These are phyloP conservation scores for Pilophorus perplexus DNA, from an alignment of 2,888 invertebrate species.

Conservation along the genomic window DNA sequence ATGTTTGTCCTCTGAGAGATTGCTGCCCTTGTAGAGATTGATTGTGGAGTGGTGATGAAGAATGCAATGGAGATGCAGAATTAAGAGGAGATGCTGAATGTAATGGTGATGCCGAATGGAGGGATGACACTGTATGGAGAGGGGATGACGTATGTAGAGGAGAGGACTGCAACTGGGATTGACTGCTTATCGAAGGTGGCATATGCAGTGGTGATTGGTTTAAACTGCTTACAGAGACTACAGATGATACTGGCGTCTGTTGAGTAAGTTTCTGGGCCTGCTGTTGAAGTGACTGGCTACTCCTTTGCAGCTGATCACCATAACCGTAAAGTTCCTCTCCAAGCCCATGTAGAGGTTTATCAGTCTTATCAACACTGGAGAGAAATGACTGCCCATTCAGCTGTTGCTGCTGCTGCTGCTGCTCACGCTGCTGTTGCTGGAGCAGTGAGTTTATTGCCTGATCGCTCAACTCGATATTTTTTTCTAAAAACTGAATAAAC, in stretches of 20 bases:
- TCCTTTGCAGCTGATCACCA: constrained; percentile 47
- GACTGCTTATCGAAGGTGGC: constrained; percentile 25
- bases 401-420: constrained; percentile 53
- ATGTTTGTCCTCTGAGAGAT: not conserved
- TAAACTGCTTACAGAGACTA: not conserved
- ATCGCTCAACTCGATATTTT: constrained; percentile 46
- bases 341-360: constrained; percentile 31
- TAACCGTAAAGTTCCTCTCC: constrained; percentile 43
- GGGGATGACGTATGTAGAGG: constrained; percentile 17
- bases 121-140: not conserved
- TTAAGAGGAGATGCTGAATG: constrained; percentile 10
- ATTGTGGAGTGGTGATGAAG: not conserved
- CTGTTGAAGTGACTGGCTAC: constrained; percentile 52
- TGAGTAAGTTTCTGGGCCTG: constrained; percentile 48
- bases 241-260: constrained; percentile 43
- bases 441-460: constrained; percentile 44
- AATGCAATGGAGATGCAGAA: not conserved
- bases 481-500: constrained; percentile 46
- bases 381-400: constrained; percentile 31
- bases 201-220: constrained; percentile 17
- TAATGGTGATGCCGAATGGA: constrained; percentile 7
- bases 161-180: constrained; percentile 16
- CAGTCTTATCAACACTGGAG: constrained; percentile 31
- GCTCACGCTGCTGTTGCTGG: constrained; percentile 50
- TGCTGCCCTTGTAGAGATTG: constrained; percentile 1